A percentile compares a stretch with the other conserved stretches of the same genome.
Evolutionary conservation across 2,113 vertebrate species (phyloP).

Genomic region (Colistium nudipinnis): DNA sequence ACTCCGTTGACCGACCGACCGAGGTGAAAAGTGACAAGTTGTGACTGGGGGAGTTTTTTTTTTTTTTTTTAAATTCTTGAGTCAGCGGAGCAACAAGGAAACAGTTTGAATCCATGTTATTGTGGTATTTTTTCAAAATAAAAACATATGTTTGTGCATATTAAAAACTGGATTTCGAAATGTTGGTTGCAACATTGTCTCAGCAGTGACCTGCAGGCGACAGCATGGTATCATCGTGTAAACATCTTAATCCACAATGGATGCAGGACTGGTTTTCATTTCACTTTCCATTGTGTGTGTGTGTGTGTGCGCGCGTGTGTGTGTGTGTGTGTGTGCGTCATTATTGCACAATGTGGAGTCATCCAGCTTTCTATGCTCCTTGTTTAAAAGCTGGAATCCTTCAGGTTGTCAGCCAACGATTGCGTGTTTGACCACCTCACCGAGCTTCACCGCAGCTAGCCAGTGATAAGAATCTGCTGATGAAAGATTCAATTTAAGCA

Average conservation of each 20-base stretch:
- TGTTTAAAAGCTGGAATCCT: background rate
- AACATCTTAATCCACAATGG: background rate
- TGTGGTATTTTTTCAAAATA: too few species aligned
- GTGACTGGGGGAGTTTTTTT: background rate
- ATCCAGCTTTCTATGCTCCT: background rate
- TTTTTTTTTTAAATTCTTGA: too few species aligned
- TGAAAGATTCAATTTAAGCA: background rate
- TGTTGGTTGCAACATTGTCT: background rate
- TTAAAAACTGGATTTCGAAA: background rate
- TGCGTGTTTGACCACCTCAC: background rate
- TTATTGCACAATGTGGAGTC: background rate
- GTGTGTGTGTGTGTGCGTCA: background rate
- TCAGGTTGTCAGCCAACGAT: background rate
- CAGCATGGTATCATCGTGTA: background rate
- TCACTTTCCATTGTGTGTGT: background rate
- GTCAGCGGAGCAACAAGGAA: background rate
- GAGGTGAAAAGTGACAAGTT: conserved; percentile 4
- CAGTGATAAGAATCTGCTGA: background rate
- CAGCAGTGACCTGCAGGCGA: background rate
- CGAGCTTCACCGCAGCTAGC: too few species aligned
- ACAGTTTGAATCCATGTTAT: background rate
- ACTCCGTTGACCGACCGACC: background rate
- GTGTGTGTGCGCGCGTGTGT: background rate
- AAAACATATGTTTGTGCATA: background rate
- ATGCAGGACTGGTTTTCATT: background rate